Evolutionary conservation across 2,113 vertebrate genomes (phyloP), one percentile per base, ranked within the genome.

Genomic region (Oenanthe oenanthe): DNA sequence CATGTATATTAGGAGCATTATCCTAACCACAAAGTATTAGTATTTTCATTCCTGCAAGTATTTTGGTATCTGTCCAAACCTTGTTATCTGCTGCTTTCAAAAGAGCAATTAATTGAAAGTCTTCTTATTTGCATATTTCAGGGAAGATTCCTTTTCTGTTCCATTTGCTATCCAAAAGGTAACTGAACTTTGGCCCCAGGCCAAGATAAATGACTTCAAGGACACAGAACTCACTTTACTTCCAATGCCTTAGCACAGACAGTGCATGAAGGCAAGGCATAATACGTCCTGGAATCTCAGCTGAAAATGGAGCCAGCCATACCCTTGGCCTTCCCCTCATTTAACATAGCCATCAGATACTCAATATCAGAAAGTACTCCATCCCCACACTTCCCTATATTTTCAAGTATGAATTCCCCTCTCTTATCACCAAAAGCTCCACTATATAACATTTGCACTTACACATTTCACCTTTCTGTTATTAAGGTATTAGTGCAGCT

Each of bases 371-470:
- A 68, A 85, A 42, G n/a, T 26, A 88, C 6, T 42, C 16, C 14
- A n/a, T 24, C 13, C 26, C 14, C n/a, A 40, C 8, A 19, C 5
- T 53, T 31, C 34, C 4, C 14, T 0, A 0, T 15, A 28, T 42
- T 63, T 38, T 42, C 18, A 93, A 73, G 57, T 14, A 47, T 3
- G 6, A 42, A 7, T 86, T 67, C 56, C 77, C 22, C 43, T 56
- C 36, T 65, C 42, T 17, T 42, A 72, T 40, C n/a, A 76, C 14
- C 17, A 83, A 48, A 70, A 70, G 40, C 40, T 70, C 29, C 34
- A 34, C 8, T 32, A 36, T 54, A 1, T 17, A 67, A 60, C 43
- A 88, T 20, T 17, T 72, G 31, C 40, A 75, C 50, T 57, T 36
- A 25, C 22, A 77, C 12, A 61, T 38, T 58, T 71, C 48, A 70